phyloP scores from a whole-genome alignment of 2,113 vertebrate species.

The Hemibagrus wyckioides region DNA sequence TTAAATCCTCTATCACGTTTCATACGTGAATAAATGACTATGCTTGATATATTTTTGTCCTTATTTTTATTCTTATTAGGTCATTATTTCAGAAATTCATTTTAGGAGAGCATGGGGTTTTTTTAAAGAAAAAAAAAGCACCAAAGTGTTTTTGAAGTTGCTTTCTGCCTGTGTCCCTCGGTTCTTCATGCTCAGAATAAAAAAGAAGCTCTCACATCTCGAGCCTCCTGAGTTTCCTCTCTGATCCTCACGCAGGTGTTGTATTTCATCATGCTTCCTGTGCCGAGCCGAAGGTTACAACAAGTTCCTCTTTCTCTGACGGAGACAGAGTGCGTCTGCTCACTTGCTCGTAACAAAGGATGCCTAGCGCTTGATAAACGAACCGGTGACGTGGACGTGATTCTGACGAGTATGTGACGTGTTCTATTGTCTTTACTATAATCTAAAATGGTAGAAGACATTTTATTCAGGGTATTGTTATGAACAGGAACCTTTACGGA shows the following conservation, averaged over 20 bases:
- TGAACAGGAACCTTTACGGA: background rate
- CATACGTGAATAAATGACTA: background rate
- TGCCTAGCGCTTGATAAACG: background rate
- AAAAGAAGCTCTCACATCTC: conserved; percentile 6
- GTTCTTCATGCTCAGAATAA: background rate
- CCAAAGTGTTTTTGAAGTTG: background rate
- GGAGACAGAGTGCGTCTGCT: background rate
- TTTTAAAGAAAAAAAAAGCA: background rate
- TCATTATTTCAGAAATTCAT: background rate
- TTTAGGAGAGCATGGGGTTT: background rate
- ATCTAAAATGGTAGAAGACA: background rate
- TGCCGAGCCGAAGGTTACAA: background rate
- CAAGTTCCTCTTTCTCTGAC: background rate
- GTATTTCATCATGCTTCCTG: conserved; percentile 18
- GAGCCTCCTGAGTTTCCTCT: background rate
- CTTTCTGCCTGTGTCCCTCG: background rate
- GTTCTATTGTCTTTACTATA: background rate
- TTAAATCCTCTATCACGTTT: background rate
- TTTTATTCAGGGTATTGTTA: background rate
- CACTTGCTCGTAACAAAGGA: background rate
- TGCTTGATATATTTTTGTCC: background rate
- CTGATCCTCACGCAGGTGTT: conserved; percentile 18
- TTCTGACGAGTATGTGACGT: background rate
- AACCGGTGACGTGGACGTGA: no score
- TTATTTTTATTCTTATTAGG: background rate